These are phyloP conservation scores for Drosophila antonietae DNA, from an alignment of 2,888 invertebrate genomes.

Conservation along the genomic window DNA sequence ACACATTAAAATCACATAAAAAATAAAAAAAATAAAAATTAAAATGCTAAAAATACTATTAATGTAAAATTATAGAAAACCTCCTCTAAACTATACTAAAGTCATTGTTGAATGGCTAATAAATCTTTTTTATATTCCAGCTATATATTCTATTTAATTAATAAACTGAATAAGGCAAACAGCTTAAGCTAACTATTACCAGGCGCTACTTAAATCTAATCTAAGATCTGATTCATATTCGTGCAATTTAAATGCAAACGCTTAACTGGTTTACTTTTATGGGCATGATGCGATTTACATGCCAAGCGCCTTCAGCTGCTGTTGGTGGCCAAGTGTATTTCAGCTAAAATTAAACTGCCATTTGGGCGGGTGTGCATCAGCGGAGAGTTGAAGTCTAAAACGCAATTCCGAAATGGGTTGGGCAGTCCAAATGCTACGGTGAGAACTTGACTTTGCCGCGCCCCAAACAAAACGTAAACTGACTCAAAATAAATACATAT, in stretches of 20 bases:
- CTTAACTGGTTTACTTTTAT: constrained; percentile 32
- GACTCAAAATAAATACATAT: constrained; percentile 4
- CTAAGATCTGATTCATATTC: constrained; percentile 9
- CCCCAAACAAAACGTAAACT: constrained; percentile 18
- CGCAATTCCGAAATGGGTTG: constrained; percentile 41
- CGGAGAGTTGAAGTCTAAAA: constrained; percentile 16
- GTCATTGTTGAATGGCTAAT: background rate
- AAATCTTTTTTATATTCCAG: background rate
- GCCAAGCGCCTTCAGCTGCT: constrained; percentile 3
- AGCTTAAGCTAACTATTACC: background rate
- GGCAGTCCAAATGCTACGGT: constrained; percentile 13
- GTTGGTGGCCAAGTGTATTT: background rate
- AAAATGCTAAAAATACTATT: background rate
- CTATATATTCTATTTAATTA: background rate
- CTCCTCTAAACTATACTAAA: too few species aligned
- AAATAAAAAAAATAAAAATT: background rate
- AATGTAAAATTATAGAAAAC: background rate
- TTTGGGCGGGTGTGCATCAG: constrained; percentile 19
- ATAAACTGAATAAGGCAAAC: background rate
- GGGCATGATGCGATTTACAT: constrained; percentile 22
- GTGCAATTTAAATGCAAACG: constrained; percentile 22
- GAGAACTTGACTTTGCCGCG: constrained; percentile 27
- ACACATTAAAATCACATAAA: background rate
- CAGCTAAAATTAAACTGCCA: constrained; percentile 4
- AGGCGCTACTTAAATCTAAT: background rate